Conservation (phyloP, 2,113 vertebrate genomes). For the Solea senegalensis region DNA sequence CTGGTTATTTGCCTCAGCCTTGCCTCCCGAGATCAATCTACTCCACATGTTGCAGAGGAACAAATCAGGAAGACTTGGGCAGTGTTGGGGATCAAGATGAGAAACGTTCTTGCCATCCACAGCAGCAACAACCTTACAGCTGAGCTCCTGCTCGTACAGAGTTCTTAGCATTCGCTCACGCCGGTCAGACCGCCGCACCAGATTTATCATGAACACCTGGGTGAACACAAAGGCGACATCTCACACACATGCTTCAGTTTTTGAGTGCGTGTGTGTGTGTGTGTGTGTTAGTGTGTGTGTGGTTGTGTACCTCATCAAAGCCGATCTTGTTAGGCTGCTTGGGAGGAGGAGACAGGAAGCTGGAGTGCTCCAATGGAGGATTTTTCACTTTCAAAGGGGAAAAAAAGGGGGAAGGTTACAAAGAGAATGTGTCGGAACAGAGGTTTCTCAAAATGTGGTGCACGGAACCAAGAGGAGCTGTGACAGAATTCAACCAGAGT, state of each 20-base stretch:
- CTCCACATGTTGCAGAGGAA: slow-evolving; percentile 24
- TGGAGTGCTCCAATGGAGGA: slow-evolving; percentile 82
- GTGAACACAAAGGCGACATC: slow-evolving; percentile 39
- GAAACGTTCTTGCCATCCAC: slow-evolving; percentile 91
- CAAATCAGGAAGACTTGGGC: slow-evolving; percentile 31
- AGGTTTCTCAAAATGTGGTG: slow-evolving; percentile 2
- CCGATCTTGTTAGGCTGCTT: slow-evolving; percentile 87
- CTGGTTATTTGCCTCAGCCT: slow-evolving; percentile 46
- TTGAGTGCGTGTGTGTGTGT: background rate
- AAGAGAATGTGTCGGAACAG: slow-evolving; percentile 48
- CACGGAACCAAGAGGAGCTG: slow-evolving; percentile 3
- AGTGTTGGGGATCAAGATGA: slow-evolving; percentile 30
- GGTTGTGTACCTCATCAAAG: slow-evolving; percentile 86
- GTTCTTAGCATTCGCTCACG: slow-evolving; percentile 86
- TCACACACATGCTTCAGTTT: slow-evolving; percentile 19
- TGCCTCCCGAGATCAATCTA: slow-evolving; percentile 45
- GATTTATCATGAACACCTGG: slow-evolving; percentile 87
- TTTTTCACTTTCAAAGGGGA: slow-evolving; percentile 79
- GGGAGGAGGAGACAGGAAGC: slow-evolving; percentile 74
- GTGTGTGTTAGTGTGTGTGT: background rate
- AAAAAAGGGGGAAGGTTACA: slow-evolving; percentile 38
- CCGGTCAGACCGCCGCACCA: slow-evolving; percentile 85
- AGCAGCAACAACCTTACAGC: slow-evolving; percentile 83
- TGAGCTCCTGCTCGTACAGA: slow-evolving; percentile 84
- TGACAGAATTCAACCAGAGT: background rate